Evolutionary conservation across 1,140 invertebrate genomes (phyloP), one percentile per base, ranked within the genome.

Genomic region (Danaus melanippus): DNA sequence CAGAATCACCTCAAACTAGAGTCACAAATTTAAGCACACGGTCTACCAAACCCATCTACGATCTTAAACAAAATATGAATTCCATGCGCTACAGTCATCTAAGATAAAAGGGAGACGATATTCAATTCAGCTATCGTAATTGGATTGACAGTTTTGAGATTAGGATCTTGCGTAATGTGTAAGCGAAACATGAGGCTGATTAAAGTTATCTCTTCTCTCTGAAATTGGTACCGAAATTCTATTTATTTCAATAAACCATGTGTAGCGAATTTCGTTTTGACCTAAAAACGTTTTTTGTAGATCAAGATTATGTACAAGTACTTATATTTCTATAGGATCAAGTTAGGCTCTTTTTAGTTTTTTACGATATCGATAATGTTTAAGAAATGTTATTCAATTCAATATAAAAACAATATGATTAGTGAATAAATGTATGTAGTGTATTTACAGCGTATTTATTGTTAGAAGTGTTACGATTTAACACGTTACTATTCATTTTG

Each of bases 101-200:
- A 12, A 55, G 62, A 64, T 64, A 57, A 84, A 79, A 53, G 53
- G 47, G 56, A 66, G 64, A 74, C 70, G 66, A 74, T 69, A 56
- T 65, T 50, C 44, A 52, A 15, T 62, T 66, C 46, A 46, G 56
- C 56, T 79, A 79, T 80, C 74, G 47, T 62, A 47, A 60, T 48
- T 17, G 53, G 56, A 71, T 79, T 77, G 80, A 83, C 76, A 81
- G 74, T 50, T 81, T 71, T 12, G 12, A 78, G 79, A 86, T 84
- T 76, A 76, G 50, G 56, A 69, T 56, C 69, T 81, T 86, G 81
- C 70, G 81, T 75, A 83, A 84, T 60, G 12, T 48, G 47, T 12
- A 46, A 72, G 74, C 73, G 46, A 48, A 51, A 71, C 66, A 70
- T 70, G 64, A 71, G 58, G 64, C 64, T 56, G 55, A 49, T 56